These are phyloP conservation scores for Parapristionchus giblindavisi DNA, from an alignment of 2,888 invertebrate species.

Conservation along the genomic window DNA sequence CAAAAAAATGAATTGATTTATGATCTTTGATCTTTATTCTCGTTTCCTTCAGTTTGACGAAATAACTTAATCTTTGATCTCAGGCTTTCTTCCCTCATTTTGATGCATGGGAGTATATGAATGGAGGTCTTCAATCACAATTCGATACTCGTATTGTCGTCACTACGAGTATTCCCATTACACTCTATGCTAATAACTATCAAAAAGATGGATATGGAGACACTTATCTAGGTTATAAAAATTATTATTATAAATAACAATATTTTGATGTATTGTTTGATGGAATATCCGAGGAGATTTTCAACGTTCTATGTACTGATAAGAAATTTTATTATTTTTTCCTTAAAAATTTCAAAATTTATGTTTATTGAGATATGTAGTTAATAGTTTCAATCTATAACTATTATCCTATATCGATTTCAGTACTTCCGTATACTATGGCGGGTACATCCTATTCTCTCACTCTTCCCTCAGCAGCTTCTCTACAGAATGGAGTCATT, in stretches of 20 bases:
- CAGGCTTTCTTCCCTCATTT: constrained; percentile 22
- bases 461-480: constrained; percentile 23
- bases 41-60: too few species aligned
- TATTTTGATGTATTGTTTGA: too few species aligned
- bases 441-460: constrained; percentile 24
- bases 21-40: too few species aligned
- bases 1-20: too few species aligned
- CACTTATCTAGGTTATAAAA: constrained; percentile 47
- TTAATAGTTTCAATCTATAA: background rate
- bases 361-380: too few species aligned
- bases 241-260: background rate
- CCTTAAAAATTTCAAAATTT: too few species aligned
- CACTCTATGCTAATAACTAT: constrained; percentile 47
- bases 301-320: background rate
- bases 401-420: background rate
- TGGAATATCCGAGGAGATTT: too few species aligned
- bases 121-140: constrained; percentile 27
- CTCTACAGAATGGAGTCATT: constrained; percentile 19
- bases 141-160: constrained; percentile 34
- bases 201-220: constrained; percentile 55
- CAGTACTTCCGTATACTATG: constrained; percentile 33
- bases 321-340: background rate
- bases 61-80: background rate
- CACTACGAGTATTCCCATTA: background rate
- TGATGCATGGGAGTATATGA: constrained; percentile 37